A percentile compares a stretch with the other conserved stretches of the same genome.
Conservation (phyloP, 2,797 vertebrate species). For the Darevskia mixta region DNA sequence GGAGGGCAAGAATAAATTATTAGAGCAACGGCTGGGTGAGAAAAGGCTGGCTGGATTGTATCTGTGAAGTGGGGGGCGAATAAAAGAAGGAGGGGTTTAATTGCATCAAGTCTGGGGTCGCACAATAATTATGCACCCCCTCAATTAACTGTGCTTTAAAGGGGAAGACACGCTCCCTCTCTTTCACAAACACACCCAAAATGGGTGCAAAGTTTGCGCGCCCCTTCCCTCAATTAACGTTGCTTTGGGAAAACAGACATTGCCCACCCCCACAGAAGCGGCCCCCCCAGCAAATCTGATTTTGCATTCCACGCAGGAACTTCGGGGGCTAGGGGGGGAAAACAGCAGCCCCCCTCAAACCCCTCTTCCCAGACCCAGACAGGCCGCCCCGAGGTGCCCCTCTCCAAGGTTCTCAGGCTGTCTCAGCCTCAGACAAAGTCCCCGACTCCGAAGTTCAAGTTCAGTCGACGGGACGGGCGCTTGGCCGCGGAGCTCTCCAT, state of each 20-base stretch:
- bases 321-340: rapidly evolving
- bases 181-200: not conserved
- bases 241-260: not conserved
- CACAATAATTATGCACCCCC: not conserved
- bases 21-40: not conserved
- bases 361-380: constrained; percentile 1
- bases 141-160: not conserved
- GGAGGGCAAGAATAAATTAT: not conserved
- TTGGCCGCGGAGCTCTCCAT: constrained; percentile 60
- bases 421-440: constrained; percentile 67
- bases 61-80: not conserved
- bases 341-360: not conserved
- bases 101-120: not conserved
- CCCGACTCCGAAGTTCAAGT: constrained; percentile 82
- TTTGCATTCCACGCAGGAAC: not conserved
- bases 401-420: not conserved
- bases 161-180: not conserved
- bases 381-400: not conserved
- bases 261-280: not conserved
- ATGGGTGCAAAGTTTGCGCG: not conserved
- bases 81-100: not conserved
- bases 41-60: not conserved
- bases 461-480: constrained; percentile 76
- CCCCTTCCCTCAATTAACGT: not conserved
- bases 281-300: not conserved